Evolutionary conservation across 2,113 vertebrate genomes (phyloP).

Genomic region (Ellobius talpinus): DNA sequence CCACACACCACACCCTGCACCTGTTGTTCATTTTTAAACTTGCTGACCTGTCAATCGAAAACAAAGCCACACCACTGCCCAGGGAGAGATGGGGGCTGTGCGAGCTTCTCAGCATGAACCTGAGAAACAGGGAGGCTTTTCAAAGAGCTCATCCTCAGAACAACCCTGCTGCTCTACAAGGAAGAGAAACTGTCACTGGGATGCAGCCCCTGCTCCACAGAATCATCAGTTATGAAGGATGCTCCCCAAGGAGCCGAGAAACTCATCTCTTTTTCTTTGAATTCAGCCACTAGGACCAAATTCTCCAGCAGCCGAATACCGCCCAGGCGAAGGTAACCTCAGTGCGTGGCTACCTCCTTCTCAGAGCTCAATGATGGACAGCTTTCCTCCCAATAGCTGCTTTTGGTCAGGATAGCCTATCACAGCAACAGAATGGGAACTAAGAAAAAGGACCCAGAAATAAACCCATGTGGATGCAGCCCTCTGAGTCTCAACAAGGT

Average conservation of each 20-base stretch:
- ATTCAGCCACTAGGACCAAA: background rate
- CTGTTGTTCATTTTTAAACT: constrained; percentile 77
- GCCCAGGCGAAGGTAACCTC: background rate
- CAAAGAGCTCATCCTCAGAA: constrained; percentile 30
- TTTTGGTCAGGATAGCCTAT: background rate
- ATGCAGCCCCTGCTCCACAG: background rate
- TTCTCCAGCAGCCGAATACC: background rate
- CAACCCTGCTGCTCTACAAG: background rate
- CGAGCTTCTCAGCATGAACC: constrained; percentile 6
- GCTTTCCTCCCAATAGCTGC: background rate
- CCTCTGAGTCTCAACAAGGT: background rate
- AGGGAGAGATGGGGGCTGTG: constrained; percentile 23
- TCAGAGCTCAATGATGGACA: background rate
- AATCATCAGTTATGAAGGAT: background rate
- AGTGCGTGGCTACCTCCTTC: background rate
- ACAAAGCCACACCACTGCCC: constrained; percentile 13
- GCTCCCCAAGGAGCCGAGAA: background rate
- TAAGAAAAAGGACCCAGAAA: background rate
- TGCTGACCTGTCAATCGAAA: constrained; percentile 64
- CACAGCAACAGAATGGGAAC: background rate
- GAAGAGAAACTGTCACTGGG: background rate
- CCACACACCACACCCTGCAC: constrained; percentile 62
- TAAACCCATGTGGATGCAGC: background rate
- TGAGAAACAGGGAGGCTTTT: background rate
- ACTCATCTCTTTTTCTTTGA: constrained; percentile 8